phyloP scores from a whole-genome alignment of 2,797 vertebrate genomes.

The Crocodylus rhombifer region DNA sequence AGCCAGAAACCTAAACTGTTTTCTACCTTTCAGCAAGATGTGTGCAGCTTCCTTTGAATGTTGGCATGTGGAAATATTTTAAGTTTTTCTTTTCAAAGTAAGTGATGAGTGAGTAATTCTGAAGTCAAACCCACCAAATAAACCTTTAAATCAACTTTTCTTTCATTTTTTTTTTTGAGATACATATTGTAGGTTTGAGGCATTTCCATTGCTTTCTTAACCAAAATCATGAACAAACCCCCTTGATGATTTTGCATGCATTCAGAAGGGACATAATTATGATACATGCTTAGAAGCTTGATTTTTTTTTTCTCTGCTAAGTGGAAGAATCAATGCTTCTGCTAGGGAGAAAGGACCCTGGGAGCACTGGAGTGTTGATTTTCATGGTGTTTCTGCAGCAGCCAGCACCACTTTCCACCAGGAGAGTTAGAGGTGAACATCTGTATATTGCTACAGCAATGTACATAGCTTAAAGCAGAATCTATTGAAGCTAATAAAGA shows the following conservation, averaged over 20 bases:
- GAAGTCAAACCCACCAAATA: neutral
- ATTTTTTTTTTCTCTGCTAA: neutral
- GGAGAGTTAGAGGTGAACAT: neutral
- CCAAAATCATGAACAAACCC: neutral
- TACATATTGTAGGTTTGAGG: neutral
- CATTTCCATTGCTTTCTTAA: neutral
- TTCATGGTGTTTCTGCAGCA: neutral
- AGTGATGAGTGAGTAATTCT: neutral
- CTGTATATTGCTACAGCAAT: neutral
- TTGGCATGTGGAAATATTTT: neutral
- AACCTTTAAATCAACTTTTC: neutral
- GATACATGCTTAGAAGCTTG: neutral
- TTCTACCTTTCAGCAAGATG: too few species aligned
- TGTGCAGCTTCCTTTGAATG: neutral
- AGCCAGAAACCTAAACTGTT: too few species aligned
- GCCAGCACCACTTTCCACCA: neutral
- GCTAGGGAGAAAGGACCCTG: neutral
- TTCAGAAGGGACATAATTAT: neutral
- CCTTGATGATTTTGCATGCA: neutral
- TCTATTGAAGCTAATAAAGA: neutral
- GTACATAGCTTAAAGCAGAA: neutral
- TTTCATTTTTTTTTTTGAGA: neutral
- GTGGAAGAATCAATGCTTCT: neutral
- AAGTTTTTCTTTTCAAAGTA: neutral
- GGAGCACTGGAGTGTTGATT: neutral